Evolutionary conservation across 1,140 invertebrate species (phyloP), one percentile per base, ranked within the genome.

Genomic region (Ceratosolen fusciceps): DNA sequence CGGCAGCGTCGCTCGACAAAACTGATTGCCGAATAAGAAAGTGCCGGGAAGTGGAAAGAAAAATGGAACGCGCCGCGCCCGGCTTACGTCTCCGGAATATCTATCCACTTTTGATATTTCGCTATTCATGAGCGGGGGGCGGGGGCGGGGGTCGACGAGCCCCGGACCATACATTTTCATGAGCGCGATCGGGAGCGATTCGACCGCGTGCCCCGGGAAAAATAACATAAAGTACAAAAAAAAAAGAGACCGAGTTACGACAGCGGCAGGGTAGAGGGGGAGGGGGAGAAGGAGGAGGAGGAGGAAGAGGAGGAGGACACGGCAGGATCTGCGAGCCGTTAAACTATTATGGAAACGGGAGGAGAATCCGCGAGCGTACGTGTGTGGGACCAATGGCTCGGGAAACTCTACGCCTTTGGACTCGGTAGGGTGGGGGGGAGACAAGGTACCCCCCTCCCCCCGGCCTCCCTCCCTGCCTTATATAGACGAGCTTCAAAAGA

Each of bases 121-220:
- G 58, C 1, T 21, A 12, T 7, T 43, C 19, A 14, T 4, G 34
- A 60, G 56, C 56, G 10, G 2, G 24, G 21, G 37, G 0, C 21
- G 5, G 10, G 2, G 24, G 21, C 21, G 0, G 10, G 5, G 49
- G 9, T 52, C 19, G 10, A 0, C 14, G 8, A 34, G 8, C 37
- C 24, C n/a, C 49, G 43, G 68, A 67, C 29, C 49, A 58, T 77
- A 67, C 29, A 77, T 77, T 77, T 77, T 77, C 71, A 79, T 74
- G 70, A 79, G 52, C 77, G 70, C 77, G 70, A 79, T 67, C 60
- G 77, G 26, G 49, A 16, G 21, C 21, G n/a, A 37, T n/a, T 65
- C 54, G 39, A 43, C 65, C 24, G 49, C 58, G 16, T 37, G 60
- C 31, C 29, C 14, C 24, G 5, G 24, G 24, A 62, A 34, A 34